phyloP scores from a whole-genome alignment of 2,113 vertebrate species.

The Peromyscus californicus region DNA sequence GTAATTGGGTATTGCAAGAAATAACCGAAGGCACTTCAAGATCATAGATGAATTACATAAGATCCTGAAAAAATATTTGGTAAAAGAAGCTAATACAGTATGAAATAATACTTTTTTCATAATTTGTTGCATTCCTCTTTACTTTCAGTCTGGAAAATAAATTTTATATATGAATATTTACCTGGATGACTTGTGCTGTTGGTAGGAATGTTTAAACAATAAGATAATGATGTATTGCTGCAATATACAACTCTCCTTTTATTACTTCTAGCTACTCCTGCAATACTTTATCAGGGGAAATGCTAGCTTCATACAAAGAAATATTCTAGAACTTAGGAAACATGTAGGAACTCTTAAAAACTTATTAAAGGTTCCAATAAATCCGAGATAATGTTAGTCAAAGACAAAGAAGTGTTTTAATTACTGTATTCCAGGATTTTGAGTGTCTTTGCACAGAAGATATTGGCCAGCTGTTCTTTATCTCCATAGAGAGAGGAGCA shows the following conservation, averaged over 20 bases:
- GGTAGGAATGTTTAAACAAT: background rate
- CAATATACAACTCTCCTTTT: background rate
- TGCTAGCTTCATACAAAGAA: background rate
- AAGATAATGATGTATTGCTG: background rate
- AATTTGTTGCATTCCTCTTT: background rate
- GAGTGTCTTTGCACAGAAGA: conserved; percentile 28
- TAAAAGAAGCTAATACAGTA: background rate
- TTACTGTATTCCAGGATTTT: conserved; percentile 43
- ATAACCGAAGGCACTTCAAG: background rate
- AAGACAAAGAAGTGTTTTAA: conserved; percentile 66
- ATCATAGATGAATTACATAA: background rate
- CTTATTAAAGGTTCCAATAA: conserved; percentile 16
- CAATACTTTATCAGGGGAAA: background rate
- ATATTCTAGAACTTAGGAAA: background rate
- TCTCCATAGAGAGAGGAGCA: background rate
- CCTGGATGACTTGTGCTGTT: background rate
- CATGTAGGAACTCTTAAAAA: background rate
- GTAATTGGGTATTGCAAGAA: background rate
- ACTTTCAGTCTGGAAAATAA: background rate
- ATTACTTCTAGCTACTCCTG: background rate
- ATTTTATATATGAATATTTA: background rate
- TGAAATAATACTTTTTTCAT: background rate
- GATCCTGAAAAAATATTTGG: background rate
- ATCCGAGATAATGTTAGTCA: conserved; percentile 54
- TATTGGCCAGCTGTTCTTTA: conserved; percentile 65